phyloP scores from a whole-genome alignment of 37 sponge, comb jelly and placozoan species.

The Cladorhizidae sp. region DNA sequence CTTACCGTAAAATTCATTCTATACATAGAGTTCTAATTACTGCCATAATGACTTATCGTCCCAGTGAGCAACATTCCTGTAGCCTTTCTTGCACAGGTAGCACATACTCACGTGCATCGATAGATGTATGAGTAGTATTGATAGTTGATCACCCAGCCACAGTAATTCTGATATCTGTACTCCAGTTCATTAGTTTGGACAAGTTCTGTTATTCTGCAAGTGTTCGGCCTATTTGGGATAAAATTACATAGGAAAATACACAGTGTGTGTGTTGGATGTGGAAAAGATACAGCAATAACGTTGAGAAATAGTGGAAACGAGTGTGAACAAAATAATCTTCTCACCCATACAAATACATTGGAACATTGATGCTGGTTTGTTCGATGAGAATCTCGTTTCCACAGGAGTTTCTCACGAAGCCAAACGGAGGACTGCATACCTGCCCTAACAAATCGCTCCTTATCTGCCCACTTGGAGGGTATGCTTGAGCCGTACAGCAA shows the following conservation, averaged over 20 bases:
- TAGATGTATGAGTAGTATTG: background rate
- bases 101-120: constrained; percentile 42
- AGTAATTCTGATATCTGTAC: constrained; percentile 26
- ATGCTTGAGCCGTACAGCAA: background rate
- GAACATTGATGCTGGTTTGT: background rate
- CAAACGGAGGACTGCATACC: constrained; percentile 27
- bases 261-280: no score
- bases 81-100: no score
- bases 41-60: no score
- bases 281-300: background rate
- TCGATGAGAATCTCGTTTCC: constrained; percentile 1
- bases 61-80: no score
- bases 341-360: constrained; percentile 29
- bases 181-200: constrained; percentile 9
- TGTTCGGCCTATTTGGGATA: constrained; percentile 28
- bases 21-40: no score
- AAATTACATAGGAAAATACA: no score
- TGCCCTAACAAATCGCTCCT: background rate
- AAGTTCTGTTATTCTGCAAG: background rate
- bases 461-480: background rate
- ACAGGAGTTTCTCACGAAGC: constrained; percentile 13
- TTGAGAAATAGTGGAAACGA: background rate
- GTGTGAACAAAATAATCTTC: background rate
- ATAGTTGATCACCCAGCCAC: constrained; percentile 15
- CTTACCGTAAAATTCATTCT: no score